Evolutionary conservation across 1,140 invertebrate genomes (phyloP).

Genomic region (Drosophila pectinifera): DNA sequence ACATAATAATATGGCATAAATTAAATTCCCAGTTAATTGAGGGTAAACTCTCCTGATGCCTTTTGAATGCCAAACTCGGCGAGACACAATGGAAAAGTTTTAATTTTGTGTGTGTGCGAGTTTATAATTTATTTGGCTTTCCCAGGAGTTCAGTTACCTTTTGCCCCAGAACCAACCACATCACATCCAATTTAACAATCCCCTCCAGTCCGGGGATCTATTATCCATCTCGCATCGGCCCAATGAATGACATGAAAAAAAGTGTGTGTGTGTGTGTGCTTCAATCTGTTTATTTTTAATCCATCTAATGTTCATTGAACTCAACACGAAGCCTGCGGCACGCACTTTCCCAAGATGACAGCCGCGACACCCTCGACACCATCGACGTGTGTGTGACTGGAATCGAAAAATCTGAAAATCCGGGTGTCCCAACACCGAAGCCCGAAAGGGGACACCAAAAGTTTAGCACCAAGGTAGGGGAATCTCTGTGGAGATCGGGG

Average conservation of each 20-base stretch:
- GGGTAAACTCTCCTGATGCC: conserved; percentile 14
- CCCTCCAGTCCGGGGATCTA: too few species aligned
- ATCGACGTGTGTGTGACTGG: conserved; percentile 75
- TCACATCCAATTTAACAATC: conserved; percentile 28
- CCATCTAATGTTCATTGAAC: conserved; percentile 76
- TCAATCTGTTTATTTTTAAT: conserved; percentile 69
- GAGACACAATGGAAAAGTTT: conserved; percentile 50
- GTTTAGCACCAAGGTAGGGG: neutral
- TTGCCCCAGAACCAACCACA: neutral
- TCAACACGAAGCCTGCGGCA: conserved; percentile 57
- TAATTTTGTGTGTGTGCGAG: conserved; percentile 20
- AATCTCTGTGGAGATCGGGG: conserved; percentile 11
- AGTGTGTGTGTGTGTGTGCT: conserved; percentile 7
- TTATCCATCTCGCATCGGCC: conserved; percentile 38
- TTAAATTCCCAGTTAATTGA: conserved; percentile 51
- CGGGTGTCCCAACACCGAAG: too few species aligned
- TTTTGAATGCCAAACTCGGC: conserved; percentile 12
- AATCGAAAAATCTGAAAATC: conserved; percentile 60
- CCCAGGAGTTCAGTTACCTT: conserved; percentile 12
- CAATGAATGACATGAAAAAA: conserved; percentile 60
- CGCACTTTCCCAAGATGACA: conserved; percentile 46
- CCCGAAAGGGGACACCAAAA: conserved; percentile 34
- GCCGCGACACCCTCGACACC: conserved; percentile 48
- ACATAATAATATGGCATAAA: conserved; percentile 25
- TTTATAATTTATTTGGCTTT: conserved; percentile 41